Evolutionary conservation across 2,888 invertebrate species (phyloP), one percentile per base, ranked within the genome.

Genomic region (Drosophila mimica): DNA sequence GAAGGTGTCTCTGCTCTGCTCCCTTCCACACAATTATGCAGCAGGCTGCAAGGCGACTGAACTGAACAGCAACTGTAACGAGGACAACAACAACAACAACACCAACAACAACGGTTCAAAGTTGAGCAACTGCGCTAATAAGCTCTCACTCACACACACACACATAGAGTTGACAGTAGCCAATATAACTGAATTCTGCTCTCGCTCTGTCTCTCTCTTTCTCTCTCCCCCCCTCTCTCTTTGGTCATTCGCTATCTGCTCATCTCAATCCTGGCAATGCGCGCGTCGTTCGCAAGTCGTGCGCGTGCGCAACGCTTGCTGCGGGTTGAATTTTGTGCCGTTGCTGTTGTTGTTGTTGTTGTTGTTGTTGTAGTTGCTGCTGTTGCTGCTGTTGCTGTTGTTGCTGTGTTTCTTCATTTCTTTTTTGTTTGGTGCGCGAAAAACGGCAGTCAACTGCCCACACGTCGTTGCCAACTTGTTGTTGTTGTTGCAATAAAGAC

Each of bases 381-480:
- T 33, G 3, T 25, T 25, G 25, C 3, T 25, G 25, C 2, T 25
- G 25, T 25, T 25, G 25, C 7, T 38, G 46, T 66, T 49, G 52
- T 54, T 33, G 20, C 25, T 15, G 7, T 43, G 34, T 31, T 51
- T 28, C 51, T 49, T 59, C n/a, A 25, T 61, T 57, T 38, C 60
- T 53, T 59, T 64, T 65, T 8, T 54, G 76, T 80, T 72, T 38
- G 67, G 59, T 72, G 78, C 83, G 77, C 85, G 80, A 84, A 72
- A 82, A 88, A 83, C 81, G 71, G 83, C 89, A 88, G 83, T 74
- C 75, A 78, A 86, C 84, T 85, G 88, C 84, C 84, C 88, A 84
- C 86, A 84, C 85, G 74, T 76, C 61, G 57, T 31, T 25, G 56
- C 28, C 40, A 38, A 46, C 28, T 48, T 38, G 28, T 54, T 67